phyloP scores from a whole-genome alignment of 1,140 invertebrate genomes.

The Thalassaphorura encarpata region DNA sequence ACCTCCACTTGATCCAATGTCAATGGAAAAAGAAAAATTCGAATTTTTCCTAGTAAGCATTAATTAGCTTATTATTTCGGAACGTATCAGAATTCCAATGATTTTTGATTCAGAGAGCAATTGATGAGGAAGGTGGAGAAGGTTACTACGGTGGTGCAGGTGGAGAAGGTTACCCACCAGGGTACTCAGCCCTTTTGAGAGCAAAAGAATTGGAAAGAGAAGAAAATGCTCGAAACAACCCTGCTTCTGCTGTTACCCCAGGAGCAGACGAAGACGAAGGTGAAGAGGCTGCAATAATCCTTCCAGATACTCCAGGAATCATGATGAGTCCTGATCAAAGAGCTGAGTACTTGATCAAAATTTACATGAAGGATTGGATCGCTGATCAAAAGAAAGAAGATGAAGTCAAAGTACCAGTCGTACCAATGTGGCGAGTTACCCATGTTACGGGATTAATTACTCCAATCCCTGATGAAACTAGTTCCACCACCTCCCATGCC shows the following conservation, averaged over 20 bases:
- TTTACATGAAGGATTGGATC: neutral
- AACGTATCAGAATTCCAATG: too few species aligned
- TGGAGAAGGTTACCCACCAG: too few species aligned
- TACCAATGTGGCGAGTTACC: conserved; percentile 24
- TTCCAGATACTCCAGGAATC: neutral
- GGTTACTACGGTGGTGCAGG: too few species aligned
- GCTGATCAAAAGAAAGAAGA: conserved; percentile 6
- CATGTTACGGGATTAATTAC: conserved; percentile 26
- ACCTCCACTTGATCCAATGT: conserved; percentile 20
- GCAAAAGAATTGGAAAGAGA: too few species aligned
- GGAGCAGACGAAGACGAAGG: neutral
- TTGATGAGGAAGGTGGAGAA: too few species aligned
- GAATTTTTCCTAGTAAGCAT: neutral
- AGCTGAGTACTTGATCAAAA: too few species aligned
- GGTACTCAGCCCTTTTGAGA: too few species aligned
- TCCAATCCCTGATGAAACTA: conserved; percentile 18
- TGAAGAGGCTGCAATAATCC: neutral
- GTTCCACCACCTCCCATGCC: conserved; percentile 31
- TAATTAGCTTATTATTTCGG: too few species aligned
- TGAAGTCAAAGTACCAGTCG: conserved; percentile 9
- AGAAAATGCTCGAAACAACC: neutral
- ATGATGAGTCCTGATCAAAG: neutral
- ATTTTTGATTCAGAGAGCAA: too few species aligned
- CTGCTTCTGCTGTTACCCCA: neutral
- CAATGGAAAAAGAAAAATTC: conserved; percentile 11